Evolutionary conservation across 2,888 invertebrate species (phyloP).

Genomic region (Drosophila phalerata): DNA sequence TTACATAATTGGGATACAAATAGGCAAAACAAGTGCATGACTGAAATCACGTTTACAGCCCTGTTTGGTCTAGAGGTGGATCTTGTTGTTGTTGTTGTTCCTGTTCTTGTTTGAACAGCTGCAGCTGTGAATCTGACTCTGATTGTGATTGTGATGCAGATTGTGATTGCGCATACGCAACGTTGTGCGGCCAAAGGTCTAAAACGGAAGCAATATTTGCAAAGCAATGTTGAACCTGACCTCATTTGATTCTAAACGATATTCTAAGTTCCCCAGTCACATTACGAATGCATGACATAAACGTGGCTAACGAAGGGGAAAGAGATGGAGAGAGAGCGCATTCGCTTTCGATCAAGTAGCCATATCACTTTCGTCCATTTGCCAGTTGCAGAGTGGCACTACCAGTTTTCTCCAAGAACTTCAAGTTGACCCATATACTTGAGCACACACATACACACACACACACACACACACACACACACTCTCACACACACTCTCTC

Average conservation of each 20-base stretch:
- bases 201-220: slow-evolving; percentile 27
- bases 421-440: slow-evolving; percentile 71
- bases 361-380: slow-evolving; percentile 78
- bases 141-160: not conserved
- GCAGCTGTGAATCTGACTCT: slow-evolving; percentile 26
- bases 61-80: slow-evolving; percentile 1
- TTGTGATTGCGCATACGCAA: slow-evolving; percentile 40
- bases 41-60: slow-evolving; percentile 27
- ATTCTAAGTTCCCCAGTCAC: slow-evolving; percentile 39
- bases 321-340: slow-evolving; percentile 24
- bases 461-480: slow-evolving; percentile 15
- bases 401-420: slow-evolving; percentile 80
- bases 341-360: slow-evolving; percentile 81
- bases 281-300: slow-evolving; percentile 60
- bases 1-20: slow-evolving; percentile 64
- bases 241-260: slow-evolving; percentile 31
- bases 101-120: slow-evolving; percentile 37
- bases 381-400: slow-evolving; percentile 56
- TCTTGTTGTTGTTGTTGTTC: slow-evolving; percentile 1
- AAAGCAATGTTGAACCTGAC: slow-evolving; percentile 58
- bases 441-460: slow-evolving; percentile 15
- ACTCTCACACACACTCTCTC: not conserved
- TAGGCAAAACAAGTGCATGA: slow-evolving; percentile 40
- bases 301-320: slow-evolving; percentile 18
- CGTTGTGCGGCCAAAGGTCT: slow-evolving; percentile 2